phyloP scores from a whole-genome alignment of 2,797 vertebrate species.

The Aselliscus stoliczkanus region DNA sequence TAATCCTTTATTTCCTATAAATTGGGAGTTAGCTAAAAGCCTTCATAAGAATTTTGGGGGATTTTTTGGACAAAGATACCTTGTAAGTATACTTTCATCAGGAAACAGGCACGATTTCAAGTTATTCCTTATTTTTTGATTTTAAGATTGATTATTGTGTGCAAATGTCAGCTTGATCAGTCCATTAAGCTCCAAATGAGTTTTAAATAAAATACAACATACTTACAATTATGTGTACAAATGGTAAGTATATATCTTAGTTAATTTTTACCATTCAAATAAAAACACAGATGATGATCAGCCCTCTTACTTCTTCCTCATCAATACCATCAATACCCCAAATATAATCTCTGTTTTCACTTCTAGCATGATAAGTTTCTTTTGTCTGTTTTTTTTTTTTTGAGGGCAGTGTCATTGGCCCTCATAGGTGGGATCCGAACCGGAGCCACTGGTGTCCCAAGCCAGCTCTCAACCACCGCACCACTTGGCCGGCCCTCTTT shows the following conservation, averaged over 20 bases:
- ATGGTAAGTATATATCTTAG: neutral
- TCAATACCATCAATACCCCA: neutral
- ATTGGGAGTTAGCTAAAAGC: neutral
- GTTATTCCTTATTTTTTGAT: neutral
- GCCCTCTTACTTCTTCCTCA: neutral
- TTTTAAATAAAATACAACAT: neutral
- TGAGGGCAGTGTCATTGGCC: no score
- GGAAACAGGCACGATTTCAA: neutral
- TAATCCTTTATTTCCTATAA: neutral
- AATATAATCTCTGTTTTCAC: neutral
- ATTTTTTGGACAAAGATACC: neutral
- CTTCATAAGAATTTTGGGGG: neutral
- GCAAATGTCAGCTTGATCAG: neutral
- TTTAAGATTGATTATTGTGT: neutral
- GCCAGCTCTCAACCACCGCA: no score
- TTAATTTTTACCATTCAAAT: neutral
- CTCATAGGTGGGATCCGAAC: no score
- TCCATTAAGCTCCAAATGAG: neutral
- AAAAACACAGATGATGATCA: neutral
- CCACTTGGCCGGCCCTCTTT: no score
- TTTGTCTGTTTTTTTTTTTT: neutral
- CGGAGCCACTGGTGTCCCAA: no score
- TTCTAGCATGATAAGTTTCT: neutral
- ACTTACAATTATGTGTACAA: neutral
- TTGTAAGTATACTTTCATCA: neutral